phyloP scores from a whole-genome alignment of 2,113 vertebrate species.

The Lamprologus lemairii region DNA sequence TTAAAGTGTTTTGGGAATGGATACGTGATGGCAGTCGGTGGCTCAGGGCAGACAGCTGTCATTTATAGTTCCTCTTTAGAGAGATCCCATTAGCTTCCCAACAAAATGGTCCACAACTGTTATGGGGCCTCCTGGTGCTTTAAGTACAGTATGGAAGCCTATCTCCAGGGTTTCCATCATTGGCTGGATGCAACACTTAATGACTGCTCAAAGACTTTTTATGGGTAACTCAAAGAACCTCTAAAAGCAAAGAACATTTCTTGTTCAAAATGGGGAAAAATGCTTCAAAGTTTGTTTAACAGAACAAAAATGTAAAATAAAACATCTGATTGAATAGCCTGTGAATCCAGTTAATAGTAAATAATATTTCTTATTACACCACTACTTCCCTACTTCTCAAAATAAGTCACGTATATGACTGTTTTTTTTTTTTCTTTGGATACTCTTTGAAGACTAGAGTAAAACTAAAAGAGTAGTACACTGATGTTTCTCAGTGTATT shows the following conservation, averaged over 20 bases:
- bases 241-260: background rate
- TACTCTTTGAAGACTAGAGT: background rate
- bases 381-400: background rate
- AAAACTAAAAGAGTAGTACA: background rate
- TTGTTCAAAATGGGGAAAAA: background rate
- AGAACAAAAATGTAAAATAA: background rate
- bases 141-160: conserved; percentile 17
- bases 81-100: conserved; percentile 44
- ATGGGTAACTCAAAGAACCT: background rate
- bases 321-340: background rate
- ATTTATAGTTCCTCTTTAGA: conserved; percentile 55
- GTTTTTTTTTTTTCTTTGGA: background rate
- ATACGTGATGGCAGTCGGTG: conserved; percentile 37
- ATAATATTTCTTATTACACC: background rate
- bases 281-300: background rate
- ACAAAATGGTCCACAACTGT: conserved; percentile 41
- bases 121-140: conserved; percentile 14
- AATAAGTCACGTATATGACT: background rate
- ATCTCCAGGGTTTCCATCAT: background rate
- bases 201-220: background rate
- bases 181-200: background rate
- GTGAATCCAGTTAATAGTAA: background rate
- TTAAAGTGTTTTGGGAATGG: conserved; percentile 44
- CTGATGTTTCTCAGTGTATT: background rate
- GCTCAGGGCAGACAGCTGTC: conserved; percentile 61